Evolutionary conservation across 2,888 invertebrate species (phyloP), one percentile per base, ranked within the genome.

Genomic region (Drosophila ustulata): DNA sequence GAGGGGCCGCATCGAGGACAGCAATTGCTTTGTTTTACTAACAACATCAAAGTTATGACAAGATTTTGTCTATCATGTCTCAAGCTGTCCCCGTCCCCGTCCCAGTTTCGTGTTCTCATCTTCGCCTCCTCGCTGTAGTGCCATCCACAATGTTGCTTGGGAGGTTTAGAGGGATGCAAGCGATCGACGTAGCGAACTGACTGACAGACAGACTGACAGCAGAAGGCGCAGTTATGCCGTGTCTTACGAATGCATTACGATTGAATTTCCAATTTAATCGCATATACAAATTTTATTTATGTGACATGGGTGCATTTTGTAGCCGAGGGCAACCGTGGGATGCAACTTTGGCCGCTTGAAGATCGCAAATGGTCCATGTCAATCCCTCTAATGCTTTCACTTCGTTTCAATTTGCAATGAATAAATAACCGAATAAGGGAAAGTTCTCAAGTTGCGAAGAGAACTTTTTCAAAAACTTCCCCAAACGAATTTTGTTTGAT

Each of bases 21-120:
- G 75, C 80, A 80, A 82, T 80, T 79, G 62, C 81, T 66, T 86
- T 87, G 84, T 85, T 86, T 84, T 85, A 84, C 86, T 82, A 75
- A 84, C 73, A 86, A 85, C 84, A 85, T 89, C 82, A 89, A 89
- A 89, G 87, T 89, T 89, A 87, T 90, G 89, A 89, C 89, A 90
- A 80, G 85, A 89, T 83, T 89, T 90, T 90, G 89, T 89, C 88
- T 89, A 85, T 82, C 84, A 87, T 58, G 47, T 45, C 70, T 68
- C 73, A 70, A 76, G 80, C 61, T 75, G 72, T 74, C 43, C 56
- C 45, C 56, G 45, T 52, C 13, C 23, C 52, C 28, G 28, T 41
- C 11, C 11, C 34, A 34, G 11, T 37, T 37, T 37, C 37, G 11
- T 37, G 28, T 59, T 50, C 64, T 58, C 49, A 56, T 71, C 66